Evolutionary conservation across 2,888 invertebrate species (phyloP).

Genomic region (Lasioglossum pauxillum): DNA sequence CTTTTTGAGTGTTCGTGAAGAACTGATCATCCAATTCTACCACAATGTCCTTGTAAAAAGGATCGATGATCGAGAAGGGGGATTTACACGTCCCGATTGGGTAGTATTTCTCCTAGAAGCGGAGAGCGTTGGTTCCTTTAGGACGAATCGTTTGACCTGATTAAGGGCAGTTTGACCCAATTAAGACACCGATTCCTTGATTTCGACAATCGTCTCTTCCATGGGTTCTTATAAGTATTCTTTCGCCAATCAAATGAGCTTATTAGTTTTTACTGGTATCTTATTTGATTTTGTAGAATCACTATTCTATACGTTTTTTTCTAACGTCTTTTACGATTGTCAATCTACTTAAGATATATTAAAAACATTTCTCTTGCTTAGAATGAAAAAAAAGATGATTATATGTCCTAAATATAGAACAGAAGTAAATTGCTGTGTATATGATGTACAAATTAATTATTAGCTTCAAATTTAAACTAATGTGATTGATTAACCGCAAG

Average conservation of each 20-base stretch:
- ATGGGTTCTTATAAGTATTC: not conserved
- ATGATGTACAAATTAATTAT: not conserved
- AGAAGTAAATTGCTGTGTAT: not conserved
- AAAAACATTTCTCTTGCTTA: not conserved
- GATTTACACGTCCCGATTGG: slow-evolving; percentile 20
- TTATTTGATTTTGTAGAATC: not conserved
- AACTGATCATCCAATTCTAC: not conserved
- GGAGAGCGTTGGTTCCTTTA: not conserved
- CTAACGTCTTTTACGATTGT: not conserved
- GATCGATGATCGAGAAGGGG: slow-evolving; percentile 1
- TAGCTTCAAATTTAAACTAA: too few species aligned
- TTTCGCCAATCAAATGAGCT: not conserved
- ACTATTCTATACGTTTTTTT: not conserved
- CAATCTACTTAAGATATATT: not conserved
- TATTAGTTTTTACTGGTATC: not conserved
- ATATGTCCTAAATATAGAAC: not conserved
- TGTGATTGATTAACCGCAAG: too few species aligned
- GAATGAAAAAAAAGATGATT: not conserved
- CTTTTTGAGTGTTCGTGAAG: not conserved
- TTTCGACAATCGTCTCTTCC: not conserved
- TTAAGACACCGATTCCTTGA: not conserved
- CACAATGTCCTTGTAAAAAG: not conserved
- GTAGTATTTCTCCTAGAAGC: not conserved
- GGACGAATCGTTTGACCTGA: not conserved
- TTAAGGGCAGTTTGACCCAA: slow-evolving; percentile 3